These are phyloP conservation scores for Lamprologus callipterus DNA, from an alignment of 2,113 vertebrate species.

Conservation along the genomic window DNA sequence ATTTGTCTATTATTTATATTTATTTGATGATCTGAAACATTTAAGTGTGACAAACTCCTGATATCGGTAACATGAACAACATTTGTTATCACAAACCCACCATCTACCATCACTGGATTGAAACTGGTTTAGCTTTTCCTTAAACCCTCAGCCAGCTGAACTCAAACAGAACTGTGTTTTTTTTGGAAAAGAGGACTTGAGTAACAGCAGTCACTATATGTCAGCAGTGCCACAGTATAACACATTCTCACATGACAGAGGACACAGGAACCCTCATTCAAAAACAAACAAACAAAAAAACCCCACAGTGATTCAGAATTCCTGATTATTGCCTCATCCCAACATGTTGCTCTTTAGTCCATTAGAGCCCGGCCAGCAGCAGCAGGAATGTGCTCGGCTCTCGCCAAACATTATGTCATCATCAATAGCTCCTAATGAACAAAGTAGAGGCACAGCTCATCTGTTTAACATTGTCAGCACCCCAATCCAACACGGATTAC, in stretches of 20 bases:
- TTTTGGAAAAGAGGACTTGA: not conserved
- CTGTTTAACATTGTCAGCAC: not conserved
- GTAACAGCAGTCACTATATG: not conserved
- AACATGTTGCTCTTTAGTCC: conserved; percentile 30
- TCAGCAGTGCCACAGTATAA: not conserved
- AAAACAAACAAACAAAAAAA: not conserved
- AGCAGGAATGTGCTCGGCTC: conserved; percentile 26
- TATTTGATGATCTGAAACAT: not conserved
- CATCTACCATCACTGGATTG: not conserved
- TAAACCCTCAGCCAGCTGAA: not conserved
- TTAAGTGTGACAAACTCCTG: not conserved
- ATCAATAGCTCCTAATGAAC: not conserved
- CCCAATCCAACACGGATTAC: not conserved
- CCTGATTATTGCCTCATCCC: not conserved
- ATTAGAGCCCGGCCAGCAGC: conserved; percentile 29
- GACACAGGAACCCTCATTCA: not conserved
- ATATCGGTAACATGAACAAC: not conserved
- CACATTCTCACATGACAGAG: not conserved
- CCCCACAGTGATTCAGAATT: not conserved
- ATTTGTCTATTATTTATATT: not conserved
- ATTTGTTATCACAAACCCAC: not conserved
- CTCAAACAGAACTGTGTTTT: not conserved
- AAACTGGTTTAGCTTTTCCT: not conserved
- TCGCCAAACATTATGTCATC: conserved; percentile 8
- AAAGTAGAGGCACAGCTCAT: not conserved